Evolutionary conservation across 2,888 invertebrate genomes (phyloP).

Genomic region (Frankliniella intonsa): DNA sequence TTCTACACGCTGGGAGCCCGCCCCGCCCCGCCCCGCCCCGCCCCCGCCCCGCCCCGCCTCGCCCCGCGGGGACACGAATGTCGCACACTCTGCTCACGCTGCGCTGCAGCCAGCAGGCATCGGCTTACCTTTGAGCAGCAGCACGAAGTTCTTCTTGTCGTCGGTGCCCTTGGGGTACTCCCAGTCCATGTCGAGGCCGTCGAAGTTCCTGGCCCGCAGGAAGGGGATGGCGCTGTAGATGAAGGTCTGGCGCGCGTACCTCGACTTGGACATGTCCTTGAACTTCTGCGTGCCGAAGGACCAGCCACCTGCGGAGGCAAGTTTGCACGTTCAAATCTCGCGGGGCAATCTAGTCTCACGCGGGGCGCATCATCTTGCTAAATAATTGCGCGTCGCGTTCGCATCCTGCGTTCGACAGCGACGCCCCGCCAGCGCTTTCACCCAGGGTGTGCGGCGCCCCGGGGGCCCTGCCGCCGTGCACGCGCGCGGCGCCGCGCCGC

Average conservation of each 20-base stretch:
- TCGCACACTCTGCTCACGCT: too few relatives aligned
- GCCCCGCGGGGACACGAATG: too few relatives aligned
- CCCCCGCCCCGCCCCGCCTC: too few relatives aligned
- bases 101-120: too few relatives aligned
- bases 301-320: constrained; percentile 76
- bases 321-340: neutral
- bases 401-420: neutral
- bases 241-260: constrained; percentile 87
- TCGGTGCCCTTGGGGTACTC: constrained; percentile 90
- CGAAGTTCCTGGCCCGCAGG: constrained; percentile 78
- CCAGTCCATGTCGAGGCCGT: constrained; percentile 86
- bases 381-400: neutral
- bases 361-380: neutral
- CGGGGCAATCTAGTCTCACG: neutral
- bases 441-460: neutral
- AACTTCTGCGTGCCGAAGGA: constrained; percentile 96
- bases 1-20: too few relatives aligned
- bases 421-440: neutral
- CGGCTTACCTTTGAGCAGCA: constrained; percentile 76
- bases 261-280: constrained; percentile 82
- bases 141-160: constrained; percentile 90
- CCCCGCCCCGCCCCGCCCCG: too few relatives aligned
- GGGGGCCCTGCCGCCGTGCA: neutral
- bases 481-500: neutral
- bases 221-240: constrained; percentile 91